Base-by-base conservation (phyloP, 2,888 invertebrate genomes). In the Erebia aethiops region DNA sequence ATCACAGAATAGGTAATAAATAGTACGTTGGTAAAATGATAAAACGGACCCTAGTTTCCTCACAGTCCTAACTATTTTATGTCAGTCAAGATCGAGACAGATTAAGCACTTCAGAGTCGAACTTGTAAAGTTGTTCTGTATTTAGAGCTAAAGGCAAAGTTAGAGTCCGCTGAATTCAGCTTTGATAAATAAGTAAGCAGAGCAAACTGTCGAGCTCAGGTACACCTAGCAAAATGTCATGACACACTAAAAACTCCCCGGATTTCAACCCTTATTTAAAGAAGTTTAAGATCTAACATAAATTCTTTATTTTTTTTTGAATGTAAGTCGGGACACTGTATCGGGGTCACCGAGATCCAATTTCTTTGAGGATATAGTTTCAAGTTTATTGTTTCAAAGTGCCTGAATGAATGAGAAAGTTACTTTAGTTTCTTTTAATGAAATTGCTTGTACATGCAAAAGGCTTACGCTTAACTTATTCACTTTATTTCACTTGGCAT, bases 341-440 rank as follows among this genome's bases (percentile, higher is more conserved):
- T 66, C 46, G 52, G 66, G 72, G 66, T 67, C 67, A 64, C 70
- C 16, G 61, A 46, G 63, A 70, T 74, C 64, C 68, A 72, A 72
- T 72, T 72, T 62, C 72, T 70, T 69, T 63, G 61, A 70, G 62
- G 69, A 68, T 70, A 74, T 70, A 72, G 68, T 72, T 72, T 63
- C 49, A 71, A 74, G 66, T 72, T 68, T 74, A 74, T 72, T 69
- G 72, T 72, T 72, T 67, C 62, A 63, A 72, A 74, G 70, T 70
- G 67, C 67, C 60, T 46, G 63, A 51, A 61, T 64, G 66, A 62
- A 57, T 72, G 61, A 61, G 62, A 61, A 49, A 69, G 57, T 62
- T 72, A 74, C 57, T 70, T 71, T 54, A 66, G 68, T 71, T 73
- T 70, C 72, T 70, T 70, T 69, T 72, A 74, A 74, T 70, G 70